A percentile compares a stretch with the other conserved stretches of the same genome.
phyloP scores from a whole-genome alignment of 2,797 vertebrate species.

The Neomorphus geoffroyi region DNA sequence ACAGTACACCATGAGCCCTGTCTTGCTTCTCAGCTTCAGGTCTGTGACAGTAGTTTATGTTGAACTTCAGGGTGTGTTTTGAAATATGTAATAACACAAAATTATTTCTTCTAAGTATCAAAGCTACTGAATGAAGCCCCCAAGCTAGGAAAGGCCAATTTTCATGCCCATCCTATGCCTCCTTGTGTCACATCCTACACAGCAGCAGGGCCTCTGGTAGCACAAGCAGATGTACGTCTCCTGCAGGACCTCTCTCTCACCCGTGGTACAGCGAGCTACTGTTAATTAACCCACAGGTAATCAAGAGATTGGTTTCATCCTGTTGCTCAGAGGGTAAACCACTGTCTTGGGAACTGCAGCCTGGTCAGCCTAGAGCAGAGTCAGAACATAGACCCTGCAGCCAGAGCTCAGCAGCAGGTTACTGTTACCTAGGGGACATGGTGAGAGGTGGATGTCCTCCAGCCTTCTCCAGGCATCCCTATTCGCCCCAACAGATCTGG shows the following conservation, averaged over 20 bases:
- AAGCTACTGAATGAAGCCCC: neutral
- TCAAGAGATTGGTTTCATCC: neutral
- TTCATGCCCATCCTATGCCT: neutral
- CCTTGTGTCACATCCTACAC: neutral
- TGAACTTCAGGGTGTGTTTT: slow-evolving; percentile 6
- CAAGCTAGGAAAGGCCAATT: neutral
- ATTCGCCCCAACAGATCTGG: neutral
- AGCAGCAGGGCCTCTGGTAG: neutral
- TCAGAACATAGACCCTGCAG: neutral
- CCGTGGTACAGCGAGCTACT: neutral
- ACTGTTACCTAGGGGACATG: neutral
- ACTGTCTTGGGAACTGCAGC: neutral
- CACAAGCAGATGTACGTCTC: neutral
- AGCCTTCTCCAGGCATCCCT: neutral
- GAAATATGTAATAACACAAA: neutral
- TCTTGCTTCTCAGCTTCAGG: neutral
- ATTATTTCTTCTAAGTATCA: neutral
- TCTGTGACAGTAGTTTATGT: neutral
- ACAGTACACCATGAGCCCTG: neutral
- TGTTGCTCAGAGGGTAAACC: neutral
- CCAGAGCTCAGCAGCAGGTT: neutral
- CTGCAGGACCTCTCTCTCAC: neutral
- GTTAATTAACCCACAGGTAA: neutral
- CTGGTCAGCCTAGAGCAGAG: neutral
- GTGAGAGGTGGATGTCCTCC: neutral